Percentiles rank a stretch among this genome's conserved stretches.
Conservation (phyloP, 2,888 invertebrate species). For the Pecten maximus region DNA sequence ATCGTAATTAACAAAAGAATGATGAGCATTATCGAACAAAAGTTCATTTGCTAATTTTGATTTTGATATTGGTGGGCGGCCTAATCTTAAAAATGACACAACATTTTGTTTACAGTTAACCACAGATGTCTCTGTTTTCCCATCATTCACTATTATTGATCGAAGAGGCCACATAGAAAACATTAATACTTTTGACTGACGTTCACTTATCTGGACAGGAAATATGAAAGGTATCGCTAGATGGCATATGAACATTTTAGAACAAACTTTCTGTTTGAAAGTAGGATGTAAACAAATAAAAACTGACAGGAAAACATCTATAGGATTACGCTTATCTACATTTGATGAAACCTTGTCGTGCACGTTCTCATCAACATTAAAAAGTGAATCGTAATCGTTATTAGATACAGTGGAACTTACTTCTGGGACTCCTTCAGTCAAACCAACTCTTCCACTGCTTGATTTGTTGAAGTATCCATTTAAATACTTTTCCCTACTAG, state of each 20-base stretch:
- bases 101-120: slow-evolving; percentile 14
- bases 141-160: not conserved
- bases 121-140: not conserved
- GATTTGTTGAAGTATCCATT: not conserved
- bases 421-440: not conserved
- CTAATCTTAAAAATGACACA: not conserved
- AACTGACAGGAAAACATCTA: not conserved
- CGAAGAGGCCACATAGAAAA: slow-evolving; percentile 9
- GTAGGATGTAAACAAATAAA: not conserved
- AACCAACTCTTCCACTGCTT: not conserved
- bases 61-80: not conserved
- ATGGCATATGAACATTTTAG: not conserved
- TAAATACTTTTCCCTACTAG: not conserved
- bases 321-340: not conserved
- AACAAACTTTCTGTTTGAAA: not conserved
- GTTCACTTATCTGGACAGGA: not conserved
- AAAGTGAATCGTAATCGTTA: not conserved
- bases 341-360: not conserved
- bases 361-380: not conserved
- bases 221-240: not conserved
- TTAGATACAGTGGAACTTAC: not conserved
- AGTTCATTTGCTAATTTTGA: not conserved
- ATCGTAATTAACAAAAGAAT: not conserved
- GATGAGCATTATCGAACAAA: not conserved
- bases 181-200: not conserved